Percentiles rank a stretch among this genome's conserved stretches.
phyloP scores from a whole-genome alignment of 2,888 invertebrate genomes.

The Matsumyia berberina region DNA sequence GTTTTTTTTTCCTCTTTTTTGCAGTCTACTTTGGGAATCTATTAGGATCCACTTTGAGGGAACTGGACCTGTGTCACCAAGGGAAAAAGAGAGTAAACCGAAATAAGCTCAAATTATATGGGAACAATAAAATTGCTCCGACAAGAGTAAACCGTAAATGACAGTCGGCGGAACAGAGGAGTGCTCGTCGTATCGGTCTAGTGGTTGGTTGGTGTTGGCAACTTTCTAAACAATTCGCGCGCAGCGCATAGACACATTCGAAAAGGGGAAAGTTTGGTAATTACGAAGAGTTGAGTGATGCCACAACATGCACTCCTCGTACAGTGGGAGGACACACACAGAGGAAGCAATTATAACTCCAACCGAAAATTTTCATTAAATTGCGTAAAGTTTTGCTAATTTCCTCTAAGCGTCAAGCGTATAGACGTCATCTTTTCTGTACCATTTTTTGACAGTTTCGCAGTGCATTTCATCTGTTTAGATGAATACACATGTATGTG shows the following conservation, averaged over 20 bases:
- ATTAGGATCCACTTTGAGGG: slow-evolving; percentile 58
- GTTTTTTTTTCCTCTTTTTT: not conserved
- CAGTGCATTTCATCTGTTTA: slow-evolving; percentile 23
- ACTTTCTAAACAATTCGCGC: slow-evolving; percentile 73
- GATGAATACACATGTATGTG: not conserved
- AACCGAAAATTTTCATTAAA: slow-evolving; percentile 66
- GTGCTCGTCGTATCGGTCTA: slow-evolving; percentile 5
- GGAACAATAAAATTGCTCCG: slow-evolving; percentile 69
- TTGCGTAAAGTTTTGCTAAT: slow-evolving; percentile 73
- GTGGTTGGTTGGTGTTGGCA: slow-evolving; percentile 23
- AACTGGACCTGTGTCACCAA: slow-evolving; percentile 54
- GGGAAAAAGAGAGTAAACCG: slow-evolving; percentile 27
- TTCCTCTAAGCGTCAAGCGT: slow-evolving; percentile 56
- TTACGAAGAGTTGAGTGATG: slow-evolving; percentile 72
- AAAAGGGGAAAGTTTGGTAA: slow-evolving; percentile 70
- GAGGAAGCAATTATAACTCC: slow-evolving; percentile 75
- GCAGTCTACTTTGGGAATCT: slow-evolving; percentile 48
- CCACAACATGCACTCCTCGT: slow-evolving; percentile 73
- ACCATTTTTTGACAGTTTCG: slow-evolving; percentile 60
- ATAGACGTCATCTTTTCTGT: slow-evolving; percentile 38
- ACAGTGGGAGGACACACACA: slow-evolving; percentile 56
- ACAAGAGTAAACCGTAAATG: slow-evolving; percentile 66
- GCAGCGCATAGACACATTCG: slow-evolving; percentile 54
- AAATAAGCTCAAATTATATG: slow-evolving; percentile 70
- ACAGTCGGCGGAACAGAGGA: slow-evolving; percentile 34